Percentiles rank a stretch among this genome's conserved stretches.
phyloP scores from a whole-genome alignment of 2,888 invertebrate species.

The Physocephala rufipes region DNA sequence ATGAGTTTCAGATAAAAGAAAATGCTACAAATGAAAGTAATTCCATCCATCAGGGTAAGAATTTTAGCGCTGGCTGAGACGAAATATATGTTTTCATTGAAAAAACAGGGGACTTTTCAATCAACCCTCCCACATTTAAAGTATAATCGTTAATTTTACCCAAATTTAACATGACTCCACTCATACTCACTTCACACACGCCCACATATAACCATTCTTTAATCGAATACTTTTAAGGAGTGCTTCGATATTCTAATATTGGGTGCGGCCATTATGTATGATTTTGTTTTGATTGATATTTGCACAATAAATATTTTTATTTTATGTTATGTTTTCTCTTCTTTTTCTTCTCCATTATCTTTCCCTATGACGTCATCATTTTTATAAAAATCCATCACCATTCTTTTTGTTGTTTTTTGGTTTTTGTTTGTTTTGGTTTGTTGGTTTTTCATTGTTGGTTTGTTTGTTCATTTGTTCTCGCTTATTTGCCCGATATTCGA shows the following conservation, averaged over 20 bases:
- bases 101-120: too few species aligned
- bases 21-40: too few species aligned
- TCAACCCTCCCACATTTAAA: too few species aligned
- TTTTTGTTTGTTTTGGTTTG: conserved; percentile 12
- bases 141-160: too few species aligned
- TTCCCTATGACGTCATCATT: background rate
- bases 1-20: too few species aligned
- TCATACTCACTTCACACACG: too few species aligned
- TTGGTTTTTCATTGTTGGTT: conserved; percentile 29
- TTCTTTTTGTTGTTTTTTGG: background rate
- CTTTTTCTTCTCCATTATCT: background rate
- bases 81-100: too few species aligned
- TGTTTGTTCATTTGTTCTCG: conserved; percentile 23
- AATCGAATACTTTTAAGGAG: background rate
- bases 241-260: background rate
- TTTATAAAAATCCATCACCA: too few species aligned
- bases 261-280: conserved; percentile 16
- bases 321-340: conserved; percentile 18
- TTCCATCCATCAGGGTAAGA: too few species aligned
- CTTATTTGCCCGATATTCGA: conserved; percentile 14
- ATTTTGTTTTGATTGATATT: conserved; percentile 9
- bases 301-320: conserved; percentile 3
- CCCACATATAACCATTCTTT: too few species aligned
- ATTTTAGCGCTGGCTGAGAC: too few species aligned
- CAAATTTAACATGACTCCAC: too few species aligned